These are phyloP conservation scores for Daptonema setosum DNA, from an alignment of 2,888 invertebrate genomes.

Conservation along the genomic window DNA sequence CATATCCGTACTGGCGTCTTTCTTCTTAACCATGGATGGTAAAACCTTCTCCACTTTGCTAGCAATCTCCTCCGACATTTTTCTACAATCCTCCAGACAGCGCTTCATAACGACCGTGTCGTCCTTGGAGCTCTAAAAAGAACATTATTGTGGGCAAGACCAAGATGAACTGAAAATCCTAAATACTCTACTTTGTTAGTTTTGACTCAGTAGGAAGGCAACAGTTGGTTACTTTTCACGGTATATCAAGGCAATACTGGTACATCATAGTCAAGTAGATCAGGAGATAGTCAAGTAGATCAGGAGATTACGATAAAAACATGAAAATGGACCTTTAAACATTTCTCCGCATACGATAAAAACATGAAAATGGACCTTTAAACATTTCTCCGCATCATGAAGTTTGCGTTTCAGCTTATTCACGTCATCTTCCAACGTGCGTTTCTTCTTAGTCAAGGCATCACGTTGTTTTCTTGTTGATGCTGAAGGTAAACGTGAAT, in stretches of 20 bases:
- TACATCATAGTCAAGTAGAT: too few species aligned
- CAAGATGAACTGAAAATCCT: not conserved
- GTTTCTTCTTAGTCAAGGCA: constrained; percentile 19
- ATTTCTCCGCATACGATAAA: not conserved
- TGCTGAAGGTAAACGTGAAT: not conserved
- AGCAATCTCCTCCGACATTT: constrained; percentile 16
- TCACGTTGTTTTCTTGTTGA: not conserved
- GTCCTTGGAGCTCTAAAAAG: constrained; percentile 14
- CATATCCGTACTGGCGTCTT: constrained; percentile 10
- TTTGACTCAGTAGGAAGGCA: too few species aligned
- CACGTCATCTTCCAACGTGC: constrained; percentile 19
- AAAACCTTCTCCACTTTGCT: constrained; percentile 17
- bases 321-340: constrained; percentile 12
- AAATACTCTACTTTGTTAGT: too few species aligned
- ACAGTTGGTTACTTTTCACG: too few species aligned
- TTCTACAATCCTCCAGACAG: constrained; percentile 15
- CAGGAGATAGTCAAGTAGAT: too few species aligned
- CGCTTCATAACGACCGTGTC: constrained; percentile 15
- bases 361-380: constrained; percentile 12
- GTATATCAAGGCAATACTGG: too few species aligned
- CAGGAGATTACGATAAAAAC: not conserved
- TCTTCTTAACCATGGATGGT: constrained; percentile 13
- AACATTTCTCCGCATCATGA: constrained; percentile 17
- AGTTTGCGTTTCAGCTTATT: constrained; percentile 21
- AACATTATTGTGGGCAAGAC: not conserved